Base-by-base conservation (phyloP, 1,140 invertebrate genomes). In the Gyrodactylus salaris region DNA sequence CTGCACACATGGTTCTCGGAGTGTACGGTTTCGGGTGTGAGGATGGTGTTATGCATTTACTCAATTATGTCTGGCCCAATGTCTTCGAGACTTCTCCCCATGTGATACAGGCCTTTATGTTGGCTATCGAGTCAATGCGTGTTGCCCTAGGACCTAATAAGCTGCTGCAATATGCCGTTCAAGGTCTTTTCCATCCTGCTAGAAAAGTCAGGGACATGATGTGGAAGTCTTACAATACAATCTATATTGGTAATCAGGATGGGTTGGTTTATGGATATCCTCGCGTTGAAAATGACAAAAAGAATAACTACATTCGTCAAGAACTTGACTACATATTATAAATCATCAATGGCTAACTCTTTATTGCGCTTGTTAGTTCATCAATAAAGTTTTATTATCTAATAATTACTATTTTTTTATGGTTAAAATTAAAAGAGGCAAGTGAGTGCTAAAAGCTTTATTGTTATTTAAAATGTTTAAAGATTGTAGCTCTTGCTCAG, bases 51-150 rank as follows among this genome's bases (percentile, higher is more conserved):
- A 86, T 90, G 68, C 95, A 99, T 84, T 83, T 99, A 19, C 82
- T 99, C 69, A 99, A 99, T 82, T 92, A 96, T 78, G 92, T 98
- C 0, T 99, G 95, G 95, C 95, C 95, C 20, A 99, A 99, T 81
- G 93, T 99, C 75, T 97, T 99, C 79, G 95, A 99, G 83, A 98
- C 92, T 0, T 97, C 93, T 0, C 94, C 95, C 1, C 95, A 99
- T 86, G 85, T 99, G 74, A 93, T 99, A 7, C 94, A 99, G 83
- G 92, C 94, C 1, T 99, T 98, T 80, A 96, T 98, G 89, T 93
- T 95, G 77, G 87, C 92, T 2, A 89, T 98, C 1, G 95, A 99
- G 81, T 94, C 92, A 16, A 85, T 99, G 78, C 81, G 93, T 68
- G 91, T 99, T 1, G 89, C 92, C 0, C 82, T 98, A 7, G 95